A percentile compares a stretch with the other conserved stretches of the same genome.
Conservation (phyloP, 1,140 invertebrate genomes). For the Hylaeus anthracinus region DNA sequence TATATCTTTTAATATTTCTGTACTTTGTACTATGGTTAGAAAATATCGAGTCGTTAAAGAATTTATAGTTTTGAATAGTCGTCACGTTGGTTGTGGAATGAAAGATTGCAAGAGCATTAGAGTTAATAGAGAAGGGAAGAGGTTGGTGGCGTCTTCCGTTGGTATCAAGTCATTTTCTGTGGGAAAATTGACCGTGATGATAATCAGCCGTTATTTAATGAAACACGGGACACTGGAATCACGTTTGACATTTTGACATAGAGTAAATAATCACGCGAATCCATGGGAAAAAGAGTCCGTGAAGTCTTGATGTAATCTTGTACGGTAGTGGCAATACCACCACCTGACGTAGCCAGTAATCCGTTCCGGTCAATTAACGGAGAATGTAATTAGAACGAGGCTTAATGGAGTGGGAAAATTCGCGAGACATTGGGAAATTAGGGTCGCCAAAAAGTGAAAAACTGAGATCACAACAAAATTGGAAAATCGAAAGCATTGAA, state of each 20-base stretch:
- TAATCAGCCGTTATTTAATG: conserved; percentile 8
- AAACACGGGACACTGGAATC: conserved; percentile 2
- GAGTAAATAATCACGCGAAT: neutral
- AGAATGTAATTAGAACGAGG: conserved; percentile 9
- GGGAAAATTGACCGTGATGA: neutral
- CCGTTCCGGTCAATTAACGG: conserved; percentile 26
- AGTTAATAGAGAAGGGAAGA: neutral
- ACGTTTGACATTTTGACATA: neutral
- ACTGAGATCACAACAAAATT: too few species aligned
- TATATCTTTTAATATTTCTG: too few species aligned
- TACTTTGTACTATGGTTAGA: too few species aligned
- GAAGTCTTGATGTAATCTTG: conserved; percentile 1
- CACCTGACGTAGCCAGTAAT: neutral
- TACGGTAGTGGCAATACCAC: neutral
- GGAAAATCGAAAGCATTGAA: neutral
- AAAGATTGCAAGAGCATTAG: neutral
- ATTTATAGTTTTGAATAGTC: too few species aligned
- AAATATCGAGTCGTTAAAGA: too few species aligned
- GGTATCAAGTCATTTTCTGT: neutral
- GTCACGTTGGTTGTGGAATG: neutral
- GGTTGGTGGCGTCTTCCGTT: neutral
- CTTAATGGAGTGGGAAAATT: neutral
- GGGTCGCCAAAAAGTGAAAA: too few species aligned
- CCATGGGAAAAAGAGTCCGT: conserved; percentile 23
- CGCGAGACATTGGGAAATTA: neutral